These are phyloP conservation scores for Arvicola amphibius DNA, from an alignment of 2,797 vertebrate species.

Conservation along the genomic window DNA sequence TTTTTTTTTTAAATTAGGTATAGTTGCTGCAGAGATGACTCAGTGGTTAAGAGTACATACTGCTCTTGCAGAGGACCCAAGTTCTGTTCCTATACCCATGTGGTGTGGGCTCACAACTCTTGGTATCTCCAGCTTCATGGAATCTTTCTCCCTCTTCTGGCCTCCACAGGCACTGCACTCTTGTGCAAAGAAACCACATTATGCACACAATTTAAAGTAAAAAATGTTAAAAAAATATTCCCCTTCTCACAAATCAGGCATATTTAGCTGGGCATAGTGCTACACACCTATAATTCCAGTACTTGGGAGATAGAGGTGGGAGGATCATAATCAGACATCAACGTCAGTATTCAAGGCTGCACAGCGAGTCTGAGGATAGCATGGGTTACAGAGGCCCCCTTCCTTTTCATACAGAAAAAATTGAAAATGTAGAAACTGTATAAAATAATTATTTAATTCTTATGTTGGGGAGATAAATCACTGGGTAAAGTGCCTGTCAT, in stretches of 20 bases:
- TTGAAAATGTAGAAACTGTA: conserved; percentile 2
- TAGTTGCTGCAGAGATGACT: background rate
- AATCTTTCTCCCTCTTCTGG: background rate
- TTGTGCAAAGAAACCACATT: no score
- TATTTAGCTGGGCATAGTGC: background rate
- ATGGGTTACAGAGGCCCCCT: background rate
- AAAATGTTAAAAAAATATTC: background rate
- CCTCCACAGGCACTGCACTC: no score
- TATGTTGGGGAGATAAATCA: background rate
- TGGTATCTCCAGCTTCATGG: no score
- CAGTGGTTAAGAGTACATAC: background rate
- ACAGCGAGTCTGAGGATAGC: background rate
- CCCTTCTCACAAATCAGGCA: background rate
- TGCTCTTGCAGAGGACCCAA: background rate
- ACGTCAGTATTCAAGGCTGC: no score
- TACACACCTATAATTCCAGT: background rate
- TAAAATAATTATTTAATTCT: background rate
- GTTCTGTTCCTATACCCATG: background rate
- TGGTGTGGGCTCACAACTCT: background rate
- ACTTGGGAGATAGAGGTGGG: background rate
- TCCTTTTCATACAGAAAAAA: background rate
- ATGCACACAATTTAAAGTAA: background rate
- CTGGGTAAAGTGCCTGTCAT: no score
- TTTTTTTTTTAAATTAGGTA: background rate
- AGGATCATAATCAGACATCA: background rate